Conservation (phyloP, 2,113 vertebrate species). For the Cepphus grylle region DNA sequence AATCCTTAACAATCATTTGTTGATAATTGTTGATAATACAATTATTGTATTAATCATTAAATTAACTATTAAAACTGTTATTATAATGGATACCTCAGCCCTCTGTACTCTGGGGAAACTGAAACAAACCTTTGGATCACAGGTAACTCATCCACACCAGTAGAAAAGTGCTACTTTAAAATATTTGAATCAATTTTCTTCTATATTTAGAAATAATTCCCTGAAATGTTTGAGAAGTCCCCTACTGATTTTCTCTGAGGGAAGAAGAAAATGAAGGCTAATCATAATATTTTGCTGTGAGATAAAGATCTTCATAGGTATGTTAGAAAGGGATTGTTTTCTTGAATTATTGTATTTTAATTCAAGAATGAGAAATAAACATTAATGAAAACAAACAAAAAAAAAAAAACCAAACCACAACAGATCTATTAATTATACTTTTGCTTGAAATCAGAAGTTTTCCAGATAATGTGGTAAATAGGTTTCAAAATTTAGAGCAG, state of each 20-base stretch:
- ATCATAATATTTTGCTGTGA: background rate
- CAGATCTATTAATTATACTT: background rate
- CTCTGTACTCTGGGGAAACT: background rate
- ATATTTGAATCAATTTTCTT: background rate
- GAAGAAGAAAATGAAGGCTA: background rate
- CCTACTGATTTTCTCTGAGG: background rate
- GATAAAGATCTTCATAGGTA: background rate
- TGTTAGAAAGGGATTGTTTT: background rate
- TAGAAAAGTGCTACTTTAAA: background rate
- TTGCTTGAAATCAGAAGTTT: background rate
- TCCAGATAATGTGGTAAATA: background rate
- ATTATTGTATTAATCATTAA: background rate
- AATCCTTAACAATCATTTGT: background rate
- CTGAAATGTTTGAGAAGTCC: background rate
- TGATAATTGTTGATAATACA: too few species aligned
- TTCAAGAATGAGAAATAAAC: background rate
- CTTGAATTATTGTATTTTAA: background rate
- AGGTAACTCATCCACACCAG: background rate
- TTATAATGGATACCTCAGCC: background rate
- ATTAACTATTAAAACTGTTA: background rate
- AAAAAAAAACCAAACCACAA: rapidly evolving
- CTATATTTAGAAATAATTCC: background rate
- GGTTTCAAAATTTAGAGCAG: background rate
- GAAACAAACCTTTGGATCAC: background rate
- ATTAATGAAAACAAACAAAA: too few species aligned